Evolutionary conservation across 2,888 invertebrate species (phyloP).

Genomic region (Scaptomyza caliginosa): DNA sequence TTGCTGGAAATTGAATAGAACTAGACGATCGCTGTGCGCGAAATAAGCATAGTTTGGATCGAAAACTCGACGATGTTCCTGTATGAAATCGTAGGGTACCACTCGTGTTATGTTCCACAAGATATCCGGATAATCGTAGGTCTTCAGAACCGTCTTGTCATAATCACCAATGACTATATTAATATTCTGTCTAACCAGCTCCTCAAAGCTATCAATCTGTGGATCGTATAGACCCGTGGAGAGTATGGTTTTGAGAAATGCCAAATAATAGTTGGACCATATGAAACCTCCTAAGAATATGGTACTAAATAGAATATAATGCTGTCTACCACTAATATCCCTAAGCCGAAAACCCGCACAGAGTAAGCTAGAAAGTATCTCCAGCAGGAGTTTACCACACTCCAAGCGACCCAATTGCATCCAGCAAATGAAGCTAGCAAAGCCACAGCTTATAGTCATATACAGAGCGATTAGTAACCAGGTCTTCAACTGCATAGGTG

Average conservation of each 20-base stretch:
- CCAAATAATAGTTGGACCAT: constrained; percentile 57
- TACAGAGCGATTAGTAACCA: constrained; percentile 48
- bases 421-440: constrained; percentile 50
- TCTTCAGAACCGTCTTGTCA: constrained; percentile 41
- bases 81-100: constrained; percentile 40
- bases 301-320: constrained; percentile 42
- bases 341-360: constrained; percentile 31
- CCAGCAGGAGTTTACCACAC: constrained; percentile 26
- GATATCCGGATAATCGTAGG: constrained; percentile 42
- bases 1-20: constrained; percentile 49
- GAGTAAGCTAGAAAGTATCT: constrained; percentile 49
- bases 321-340: constrained; percentile 31
- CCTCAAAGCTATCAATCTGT: constrained; percentile 52
- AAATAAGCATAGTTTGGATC: constrained; percentile 55
- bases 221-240: constrained; percentile 63
- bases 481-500: constrained; percentile 40
- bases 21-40: constrained; percentile 47
- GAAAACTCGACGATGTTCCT: constrained; percentile 47
- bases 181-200: constrained; percentile 46
- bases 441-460: constrained; percentile 24
- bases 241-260: constrained; percentile 47
- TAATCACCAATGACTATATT: constrained; percentile 49
- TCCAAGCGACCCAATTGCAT: constrained; percentile 25
- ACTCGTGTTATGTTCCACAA: constrained; percentile 53
- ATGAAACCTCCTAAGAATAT: constrained; percentile 50